Conservation (phyloP, 2,797 vertebrate genomes). For the Sparus aurata region DNA sequence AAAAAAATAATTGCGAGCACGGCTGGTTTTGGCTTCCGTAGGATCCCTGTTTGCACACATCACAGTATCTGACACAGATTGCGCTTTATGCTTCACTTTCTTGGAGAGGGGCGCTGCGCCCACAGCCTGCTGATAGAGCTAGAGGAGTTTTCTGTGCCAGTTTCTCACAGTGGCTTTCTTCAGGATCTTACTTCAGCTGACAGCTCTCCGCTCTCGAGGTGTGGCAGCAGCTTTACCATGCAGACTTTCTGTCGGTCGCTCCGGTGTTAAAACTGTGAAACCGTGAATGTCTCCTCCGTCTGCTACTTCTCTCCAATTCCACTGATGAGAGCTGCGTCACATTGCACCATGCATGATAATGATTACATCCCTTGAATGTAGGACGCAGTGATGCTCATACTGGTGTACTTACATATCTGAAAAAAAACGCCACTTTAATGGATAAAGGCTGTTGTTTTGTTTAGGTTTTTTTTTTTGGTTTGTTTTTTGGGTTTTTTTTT, state of each 20-base stretch:
- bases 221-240: conserved; percentile 51
- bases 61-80: conserved; percentile 2
- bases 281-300: conserved; percentile 49
- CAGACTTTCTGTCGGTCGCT: conserved; percentile 24
- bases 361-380: conserved; percentile 61
- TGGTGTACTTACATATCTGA: conserved; percentile 16
- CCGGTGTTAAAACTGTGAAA: conserved; percentile 25
- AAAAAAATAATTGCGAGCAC: too few species aligned
- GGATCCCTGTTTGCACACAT: conserved; percentile 65
- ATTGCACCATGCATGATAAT: conserved; percentile 41
- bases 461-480: too few species aligned
- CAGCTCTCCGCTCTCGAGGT: conserved; percentile 15
- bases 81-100: background rate
- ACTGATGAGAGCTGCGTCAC: conserved; percentile 39
- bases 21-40: too few species aligned
- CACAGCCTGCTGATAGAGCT: background rate
- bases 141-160: conserved; percentile 23
- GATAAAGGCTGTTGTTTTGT: conserved; percentile 28
- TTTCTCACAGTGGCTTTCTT: conserved; percentile 25
- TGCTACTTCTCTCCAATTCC: conserved; percentile 20
- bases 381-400: conserved; percentile 34
- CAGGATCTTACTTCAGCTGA: conserved; percentile 15
- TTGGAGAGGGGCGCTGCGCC: background rate
- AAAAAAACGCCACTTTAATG: conserved; percentile 11
- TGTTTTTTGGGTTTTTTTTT: too few species aligned